Percentiles rank a stretch among this genome's conserved stretches.
These are phyloP conservation scores for Oikopleura albicans DNA, from an alignment of 23 tunicate species.

Conservation along the genomic window DNA sequence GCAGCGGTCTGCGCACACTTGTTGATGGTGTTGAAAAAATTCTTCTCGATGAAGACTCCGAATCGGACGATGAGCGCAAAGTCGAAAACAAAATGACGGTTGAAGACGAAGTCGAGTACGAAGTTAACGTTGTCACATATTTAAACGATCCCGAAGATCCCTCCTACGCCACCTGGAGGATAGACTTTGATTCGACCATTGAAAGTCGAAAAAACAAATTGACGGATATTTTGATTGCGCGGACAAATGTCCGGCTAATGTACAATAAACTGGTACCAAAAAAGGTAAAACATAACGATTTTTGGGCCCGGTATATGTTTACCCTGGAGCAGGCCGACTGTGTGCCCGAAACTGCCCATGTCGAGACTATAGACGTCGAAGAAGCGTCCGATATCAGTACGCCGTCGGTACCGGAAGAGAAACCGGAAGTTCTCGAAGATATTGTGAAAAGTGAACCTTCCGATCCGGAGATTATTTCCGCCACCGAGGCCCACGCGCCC, in stretches of 20 bases:
- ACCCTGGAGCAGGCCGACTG: not conserved
- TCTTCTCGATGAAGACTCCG: not conserved
- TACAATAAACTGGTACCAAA: not conserved
- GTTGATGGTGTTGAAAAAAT: constrained; percentile 9
- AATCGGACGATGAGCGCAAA: not conserved
- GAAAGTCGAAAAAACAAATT: not conserved
- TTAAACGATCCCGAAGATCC: not conserved
- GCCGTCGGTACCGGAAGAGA: not conserved
- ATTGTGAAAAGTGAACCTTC: not conserved
- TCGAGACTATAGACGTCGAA: not conserved
- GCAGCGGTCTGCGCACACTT: not conserved
- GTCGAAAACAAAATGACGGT: not conserved
- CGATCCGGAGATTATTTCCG: not conserved
- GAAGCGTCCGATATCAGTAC: not conserved
- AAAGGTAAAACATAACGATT: not conserved
- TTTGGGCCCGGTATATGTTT: not conserved
- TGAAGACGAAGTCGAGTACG: not conserved
- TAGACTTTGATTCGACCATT: not conserved
- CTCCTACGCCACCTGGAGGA: not conserved
- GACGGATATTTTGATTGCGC: not conserved
- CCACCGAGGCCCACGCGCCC: no score
- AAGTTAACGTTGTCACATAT: not conserved
- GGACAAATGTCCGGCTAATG: constrained; percentile 12
- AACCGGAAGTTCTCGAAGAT: not conserved
- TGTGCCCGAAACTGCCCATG: not conserved